Evolutionary conservation across 2,888 invertebrate genomes (phyloP), one percentile per base, ranked within the genome.

Genomic region (Lymantria dispar): DNA sequence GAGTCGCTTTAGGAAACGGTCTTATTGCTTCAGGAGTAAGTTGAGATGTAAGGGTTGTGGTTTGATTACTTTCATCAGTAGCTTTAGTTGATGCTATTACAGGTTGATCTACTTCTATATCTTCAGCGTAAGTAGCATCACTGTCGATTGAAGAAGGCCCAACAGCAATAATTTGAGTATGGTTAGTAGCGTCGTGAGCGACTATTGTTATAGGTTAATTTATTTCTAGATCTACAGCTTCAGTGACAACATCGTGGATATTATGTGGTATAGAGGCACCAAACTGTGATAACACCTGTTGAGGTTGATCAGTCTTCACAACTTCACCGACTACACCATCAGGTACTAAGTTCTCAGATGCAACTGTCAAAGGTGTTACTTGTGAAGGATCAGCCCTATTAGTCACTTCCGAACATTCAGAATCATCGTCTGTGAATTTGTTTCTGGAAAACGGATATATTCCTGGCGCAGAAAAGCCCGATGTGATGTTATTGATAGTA

Each of bases 1-100:
- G 50, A 54, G 50, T 11, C 13, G 54, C 47, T 54, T 50, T 54
- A 15, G 54, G 54, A 51, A 51, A 51, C 10, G 51, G 51, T 47
- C 53, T 49, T 49, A 49, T 33, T 41, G 49, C 47, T 47, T 53
- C 53, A 40, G 53, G 53, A 39, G 49, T 49, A 47, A 47, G 30
- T 30, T 30, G 30, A 30, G 30, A 30, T 30, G 30, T 30, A 30
- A 30, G 30, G 30, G 30, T 30, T 30, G 30, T 30, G 5, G 8
- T 5, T 30, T 30, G 7, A 30, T 30, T 30, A 8, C 7, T 30
- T 30, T 30, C 8, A 30, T 30, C 30, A 8, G 30, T 30, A 30
- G 5, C 30, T 8, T 30, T 30, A 30, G 30, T 30, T 5, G 30
- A 14, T 11, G 47, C 10, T 47, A 31, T 40, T 39, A 13, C 38